Evolutionary conservation across 2,797 vertebrate species (phyloP), one percentile per base, ranked within the genome.

Genomic region (Lerista edwardsae): DNA sequence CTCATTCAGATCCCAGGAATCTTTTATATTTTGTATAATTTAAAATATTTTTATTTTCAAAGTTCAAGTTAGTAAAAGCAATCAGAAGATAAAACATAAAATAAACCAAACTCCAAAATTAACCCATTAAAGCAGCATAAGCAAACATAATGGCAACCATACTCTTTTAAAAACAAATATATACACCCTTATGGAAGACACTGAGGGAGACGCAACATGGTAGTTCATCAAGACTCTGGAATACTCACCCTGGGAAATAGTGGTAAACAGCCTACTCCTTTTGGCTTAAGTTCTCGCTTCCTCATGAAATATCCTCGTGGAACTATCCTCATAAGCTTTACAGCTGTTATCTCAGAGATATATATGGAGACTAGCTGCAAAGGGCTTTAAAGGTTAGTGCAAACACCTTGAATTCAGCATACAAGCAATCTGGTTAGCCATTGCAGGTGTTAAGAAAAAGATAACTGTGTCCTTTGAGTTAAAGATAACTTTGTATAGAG

Each of bases 1-100:
- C 31, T 47, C 82, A 2, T 84, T 77, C 6, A 29, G 71, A 34
- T 25, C 1, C 39, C n/a, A 2, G 81, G 68, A 83, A 55, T n/a
- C 23, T 81, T 68, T 25, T 83, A 14, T 86, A 67, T 11, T 77
- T 4, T 62, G 2, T 79, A 84, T 89, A 73, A 72, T 69, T 19
- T 3, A 47, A 9, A n/a, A 11, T 5, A 10, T 84, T 84, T 55
- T 85, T 14, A 61, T 57, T 19, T 67, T 0, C 44, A 64, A 59
- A 2, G 79, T 19, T 1, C 1, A 73, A 61, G 29, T n/a, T 21
- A 34, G 64, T 27, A 67, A 34, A 44, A 44, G 8, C 41, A 51
- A 31, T 29, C 10, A 79, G 41, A 51, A 79, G 67, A 47, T 47
- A 21, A 47, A 34, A 62, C 9, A n/a, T 65, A 61, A 36, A 44